phyloP scores from a whole-genome alignment of 2,888 invertebrate species.

The Cryptocheilus praepositus region DNA sequence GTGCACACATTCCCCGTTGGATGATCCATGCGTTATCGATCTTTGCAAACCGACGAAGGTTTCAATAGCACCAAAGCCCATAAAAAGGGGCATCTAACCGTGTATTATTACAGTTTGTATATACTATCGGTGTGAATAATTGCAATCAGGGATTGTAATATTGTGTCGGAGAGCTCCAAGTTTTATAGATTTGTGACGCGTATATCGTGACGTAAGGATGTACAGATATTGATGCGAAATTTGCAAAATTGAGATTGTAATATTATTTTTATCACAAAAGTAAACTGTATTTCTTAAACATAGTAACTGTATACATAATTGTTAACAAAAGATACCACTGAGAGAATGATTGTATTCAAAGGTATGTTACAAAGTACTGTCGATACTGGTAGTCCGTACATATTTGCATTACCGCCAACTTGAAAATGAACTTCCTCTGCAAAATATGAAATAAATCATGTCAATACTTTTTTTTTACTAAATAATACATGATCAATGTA shows the following conservation, averaged over 20 bases:
- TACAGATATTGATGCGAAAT: too few relatives aligned
- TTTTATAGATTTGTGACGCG: too few relatives aligned
- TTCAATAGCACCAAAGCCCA: conserved; percentile 91
- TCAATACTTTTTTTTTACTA: too few relatives aligned
- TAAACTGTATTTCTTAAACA: conserved; percentile 8
- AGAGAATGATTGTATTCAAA: conserved; percentile 13
- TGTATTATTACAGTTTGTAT: too few relatives aligned
- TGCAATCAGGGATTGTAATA: too few relatives aligned
- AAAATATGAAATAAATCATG: conserved; percentile 32
- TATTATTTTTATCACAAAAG: not conserved
- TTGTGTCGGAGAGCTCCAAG: too few relatives aligned
- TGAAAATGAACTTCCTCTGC: conserved; percentile 69
- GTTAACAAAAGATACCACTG: not conserved
- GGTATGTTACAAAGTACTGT: conserved; percentile 2
- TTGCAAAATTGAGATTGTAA: too few relatives aligned
- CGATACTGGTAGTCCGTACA: too few relatives aligned
- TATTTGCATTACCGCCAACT: conserved; percentile 66
- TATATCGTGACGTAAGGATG: too few relatives aligned
- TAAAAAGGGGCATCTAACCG: conserved; percentile 85
- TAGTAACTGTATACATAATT: conserved; percentile 6
- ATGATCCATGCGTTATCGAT: conserved; percentile 82
- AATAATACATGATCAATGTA: too few relatives aligned
- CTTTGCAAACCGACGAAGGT: conserved; percentile 91
- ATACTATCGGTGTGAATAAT: too few relatives aligned
- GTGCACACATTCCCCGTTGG: conserved; percentile 73